Evolutionary conservation across 1,140 invertebrate species (phyloP).

Genomic region (Dinoponera quadriceps): DNA sequence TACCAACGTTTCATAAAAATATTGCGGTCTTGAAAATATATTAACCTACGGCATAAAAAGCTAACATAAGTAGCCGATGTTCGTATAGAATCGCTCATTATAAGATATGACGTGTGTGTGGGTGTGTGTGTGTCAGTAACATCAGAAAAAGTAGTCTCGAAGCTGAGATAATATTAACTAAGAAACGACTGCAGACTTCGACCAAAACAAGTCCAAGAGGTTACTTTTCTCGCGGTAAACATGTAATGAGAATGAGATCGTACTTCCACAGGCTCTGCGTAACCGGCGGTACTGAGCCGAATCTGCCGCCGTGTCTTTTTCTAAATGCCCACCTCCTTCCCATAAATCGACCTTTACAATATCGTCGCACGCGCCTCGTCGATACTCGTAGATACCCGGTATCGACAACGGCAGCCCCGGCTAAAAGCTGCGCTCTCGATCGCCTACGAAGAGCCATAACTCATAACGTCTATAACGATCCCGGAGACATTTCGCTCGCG

Average conservation of each 20-base stretch:
- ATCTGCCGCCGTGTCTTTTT: too few species aligned
- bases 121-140: neutral
- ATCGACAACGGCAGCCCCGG: slow-evolving; percentile 1
- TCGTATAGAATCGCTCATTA: neutral
- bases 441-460: slow-evolving; percentile 27
- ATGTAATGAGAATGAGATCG: neutral
- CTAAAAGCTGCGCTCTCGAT: slow-evolving; percentile 35
- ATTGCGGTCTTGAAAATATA: slow-evolving; percentile 1
- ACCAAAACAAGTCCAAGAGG: slow-evolving; percentile 8
- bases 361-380: slow-evolving; percentile 13
- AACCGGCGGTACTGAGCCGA: too few species aligned
- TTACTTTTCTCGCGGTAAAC: neutral
- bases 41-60: neutral
- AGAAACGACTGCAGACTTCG: neutral
- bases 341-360: neutral
- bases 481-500: slow-evolving; percentile 61
- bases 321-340: neutral
- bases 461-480: slow-evolving; percentile 43
- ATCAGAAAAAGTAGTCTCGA: neutral
- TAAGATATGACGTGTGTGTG: neutral
- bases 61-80: neutral
- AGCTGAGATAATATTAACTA: slow-evolving; percentile 6
- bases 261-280: neutral
- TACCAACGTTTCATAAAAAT: neutral
- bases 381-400: slow-evolving; percentile 6